Base-by-base conservation (phyloP, 2,797 vertebrate genomes). In the Sebastes itinus region DNA sequence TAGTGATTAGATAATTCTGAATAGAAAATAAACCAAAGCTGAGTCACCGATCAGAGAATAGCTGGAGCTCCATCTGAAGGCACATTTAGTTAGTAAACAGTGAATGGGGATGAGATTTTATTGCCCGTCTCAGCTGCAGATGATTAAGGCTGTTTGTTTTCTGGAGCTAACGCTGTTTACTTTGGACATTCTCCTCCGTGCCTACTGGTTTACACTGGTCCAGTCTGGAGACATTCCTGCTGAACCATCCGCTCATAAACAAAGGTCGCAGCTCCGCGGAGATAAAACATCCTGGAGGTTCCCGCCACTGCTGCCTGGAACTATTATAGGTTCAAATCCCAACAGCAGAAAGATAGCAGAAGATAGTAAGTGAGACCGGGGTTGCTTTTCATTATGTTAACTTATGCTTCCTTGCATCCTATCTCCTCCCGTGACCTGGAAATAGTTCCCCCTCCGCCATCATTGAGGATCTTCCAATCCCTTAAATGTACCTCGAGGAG, bases 21-120 rank as follows among this genome's bases (percentile, higher is more conserved):
- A 81, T 20, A 70, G 38, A 89, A 88, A 88, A 90, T 71, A 91
- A 92, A 88, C 81, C 62, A 18, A 56, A 56, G 67, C 8, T 8
- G 42, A 84, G 13, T 56, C 27, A 42, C 14, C 11, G 67, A 38
- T 76, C 71, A 63, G 79, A 22, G 64, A 70, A 78, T 28, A 63
- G 52, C 72, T 10, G 7, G 59, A 64, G 72, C 72, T 28, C 42
- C 3, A 42, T 23, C 30, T 28, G 52, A 42, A 11, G 30, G 54
- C 22, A 69, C n/a, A 52, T 55, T 70, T 16, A 58, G 79, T 90
- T 87, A 72, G 78, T 84, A 91, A 84, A 89, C 78, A 88, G 60
- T 3, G 28, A 72, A 9, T 2, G 52, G 42, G 42, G 61, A 83
- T 65, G 46, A 82, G 46, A 67, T 81, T 52, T 2, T 88, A n/a